Evolutionary conservation across 1,140 invertebrate genomes (phyloP), one percentile per base, ranked within the genome.

Genomic region (Drosophila teissieri): DNA sequence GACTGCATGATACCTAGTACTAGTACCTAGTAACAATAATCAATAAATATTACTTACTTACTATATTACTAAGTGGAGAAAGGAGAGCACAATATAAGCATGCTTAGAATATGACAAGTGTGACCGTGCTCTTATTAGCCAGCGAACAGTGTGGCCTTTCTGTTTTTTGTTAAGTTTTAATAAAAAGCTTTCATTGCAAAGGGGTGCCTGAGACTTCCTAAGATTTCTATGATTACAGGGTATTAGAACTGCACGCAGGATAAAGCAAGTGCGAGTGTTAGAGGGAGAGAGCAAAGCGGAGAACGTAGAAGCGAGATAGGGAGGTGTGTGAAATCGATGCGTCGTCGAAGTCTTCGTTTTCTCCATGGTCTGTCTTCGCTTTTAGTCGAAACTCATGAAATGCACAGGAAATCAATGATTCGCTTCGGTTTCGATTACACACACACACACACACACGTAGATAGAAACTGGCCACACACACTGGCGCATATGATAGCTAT

Each of bases 361-460:
- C 44, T 51, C 51, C 62, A 55, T 37, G 34, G 55, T 19, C 54
- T 77, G 82, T 86, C 82, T 78, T 82, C 73, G 82, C 70, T 78
- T 69, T 88, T 68, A 46, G 62, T 79, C 64, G 86, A 86, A 90
- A 78, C 86, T 90, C 78, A 82, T 86, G 81, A 90, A 90, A 86
- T 90, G 86, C 81, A 73, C 86, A 90, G 86, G 86, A 90, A 90
- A 90, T 90, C 86, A 90, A 90, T 90, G 86, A 90, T 90, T 90
- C 86, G 78, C 58, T 69, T 90, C 75, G 78, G 86, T 90, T 85
- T 90, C 85, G 80, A 90, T 90, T 90, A 90, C 86, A 90, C 70
- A 80, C 72, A 88, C 72, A 69, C 65, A 63, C 61, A 45, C 31
- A 51, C 46, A 58, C 53, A 37, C 27, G 60, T 57, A 49, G 31